These are phyloP conservation scores for Leptopilina myrica DNA, from an alignment of 2,888 invertebrate genomes.

Conservation along the genomic window DNA sequence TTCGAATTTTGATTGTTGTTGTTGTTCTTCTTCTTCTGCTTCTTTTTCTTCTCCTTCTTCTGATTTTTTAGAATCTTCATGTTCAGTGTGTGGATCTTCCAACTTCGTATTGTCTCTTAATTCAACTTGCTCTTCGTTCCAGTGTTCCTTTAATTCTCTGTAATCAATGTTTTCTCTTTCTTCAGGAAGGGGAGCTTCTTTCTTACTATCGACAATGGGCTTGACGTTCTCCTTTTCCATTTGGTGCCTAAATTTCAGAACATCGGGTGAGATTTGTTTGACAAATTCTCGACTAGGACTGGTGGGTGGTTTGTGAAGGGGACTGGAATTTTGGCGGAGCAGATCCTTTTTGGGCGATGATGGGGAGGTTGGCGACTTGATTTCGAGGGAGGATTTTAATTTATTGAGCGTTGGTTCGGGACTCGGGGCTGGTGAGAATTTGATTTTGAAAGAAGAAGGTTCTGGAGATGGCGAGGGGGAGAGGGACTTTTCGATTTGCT, in stretches of 20 bases:
- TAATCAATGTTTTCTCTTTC: neutral
- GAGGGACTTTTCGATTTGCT: conserved; percentile 70
- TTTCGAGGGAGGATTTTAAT: conserved; percentile 61
- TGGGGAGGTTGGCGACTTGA: conserved; percentile 69
- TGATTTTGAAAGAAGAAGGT: conserved; percentile 67
- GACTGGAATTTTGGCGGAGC: conserved; percentile 57
- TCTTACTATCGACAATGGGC: conserved; percentile 48
- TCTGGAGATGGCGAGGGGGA: conserved; percentile 71
- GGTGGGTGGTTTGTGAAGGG: conserved; percentile 56
- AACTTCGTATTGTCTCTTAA: neutral
- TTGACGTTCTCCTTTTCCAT: conserved; percentile 56
- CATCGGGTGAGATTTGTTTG: conserved; percentile 60
- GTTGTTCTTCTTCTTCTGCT: conserved; percentile 52
- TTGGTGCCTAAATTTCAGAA: conserved; percentile 51
- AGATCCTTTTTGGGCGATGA: conserved; percentile 64
- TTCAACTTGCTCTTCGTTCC: conserved; percentile 18
- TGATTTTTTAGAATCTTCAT: neutral
- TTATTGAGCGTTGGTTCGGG: conserved; percentile 67
- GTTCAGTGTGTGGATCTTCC: neutral
- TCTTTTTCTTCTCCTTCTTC: conserved; percentile 34
- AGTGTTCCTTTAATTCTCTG: conserved; percentile 41
- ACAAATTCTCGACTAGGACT: conserved; percentile 59
- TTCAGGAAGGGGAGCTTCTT: conserved; percentile 42
- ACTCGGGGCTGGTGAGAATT: conserved; percentile 70
- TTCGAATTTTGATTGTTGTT: neutral